Conservation (phyloP, 2,113 vertebrate genomes). For the Castor canadensis region DNA sequence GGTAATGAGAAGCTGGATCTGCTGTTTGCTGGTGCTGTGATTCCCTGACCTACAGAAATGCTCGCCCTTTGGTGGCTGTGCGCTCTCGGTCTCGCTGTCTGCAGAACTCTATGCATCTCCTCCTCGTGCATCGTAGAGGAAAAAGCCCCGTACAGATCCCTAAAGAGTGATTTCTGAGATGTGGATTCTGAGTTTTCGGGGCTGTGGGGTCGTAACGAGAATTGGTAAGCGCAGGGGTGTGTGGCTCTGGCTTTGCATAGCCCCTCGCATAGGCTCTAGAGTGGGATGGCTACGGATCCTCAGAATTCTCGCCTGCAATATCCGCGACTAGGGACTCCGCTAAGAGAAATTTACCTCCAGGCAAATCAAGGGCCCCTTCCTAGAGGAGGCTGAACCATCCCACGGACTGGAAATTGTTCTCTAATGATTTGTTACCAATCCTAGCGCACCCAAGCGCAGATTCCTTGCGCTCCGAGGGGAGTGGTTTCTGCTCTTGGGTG, state of each 20-base stretch:
- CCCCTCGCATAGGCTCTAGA: accelerated
- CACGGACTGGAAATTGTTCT: not conserved
- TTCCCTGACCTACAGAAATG: not conserved
- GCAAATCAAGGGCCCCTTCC: not conserved
- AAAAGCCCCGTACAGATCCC: not conserved
- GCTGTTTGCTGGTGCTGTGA: accelerated
- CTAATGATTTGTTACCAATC: not conserved
- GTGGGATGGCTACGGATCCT: accelerated
- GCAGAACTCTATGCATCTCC: not conserved
- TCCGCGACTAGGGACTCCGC: not conserved
- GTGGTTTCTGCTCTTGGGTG: too few relatives aligned
- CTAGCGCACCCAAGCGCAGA: not conserved
- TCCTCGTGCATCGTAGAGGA: accelerated
- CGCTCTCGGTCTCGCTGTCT: accelerated
- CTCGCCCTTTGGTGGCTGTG: not conserved
- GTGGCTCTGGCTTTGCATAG: not conserved
- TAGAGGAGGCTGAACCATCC: not conserved
- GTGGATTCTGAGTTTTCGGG: not conserved
- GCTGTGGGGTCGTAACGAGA: not conserved
- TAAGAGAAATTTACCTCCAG: not conserved
- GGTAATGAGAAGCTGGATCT: not conserved
- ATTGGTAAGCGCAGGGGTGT: not conserved
- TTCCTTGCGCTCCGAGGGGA: not conserved
- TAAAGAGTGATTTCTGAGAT: not conserved
- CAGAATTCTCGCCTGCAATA: accelerated